Evolutionary conservation across 1,140 invertebrate species (phyloP), one percentile per base, ranked within the genome.

Genomic region (Caenorhabditis inopinata): DNA sequence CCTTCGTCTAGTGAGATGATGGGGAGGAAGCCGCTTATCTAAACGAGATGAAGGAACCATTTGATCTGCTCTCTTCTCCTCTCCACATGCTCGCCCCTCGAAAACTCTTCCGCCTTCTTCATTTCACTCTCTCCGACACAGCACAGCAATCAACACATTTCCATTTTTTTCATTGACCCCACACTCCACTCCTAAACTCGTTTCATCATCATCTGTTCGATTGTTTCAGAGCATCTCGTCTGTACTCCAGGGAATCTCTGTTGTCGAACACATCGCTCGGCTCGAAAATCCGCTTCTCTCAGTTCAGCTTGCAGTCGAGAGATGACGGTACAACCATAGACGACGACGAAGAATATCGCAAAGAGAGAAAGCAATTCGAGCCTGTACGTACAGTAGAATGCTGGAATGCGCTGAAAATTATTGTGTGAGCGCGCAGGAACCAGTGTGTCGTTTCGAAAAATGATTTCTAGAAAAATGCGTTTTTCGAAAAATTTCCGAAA

Each of bases 171-270:
- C 38, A 68, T 68, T 68, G 58, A 42, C 38, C 38, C 38, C 5
- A 5, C 38, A 7, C 38, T 42, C 14, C 38, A 5, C 38, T 5
- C 38, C 38, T 7, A 14, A 42, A n/a, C 7, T 32, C 23, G 27
- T 74, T n/a, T 42, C 14, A 74, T n/a, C 4, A 16, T 18, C 3
- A 18, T 42, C 7, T 74, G 29, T 35, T 74, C 73, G 32, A 45
- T 21, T 77, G n/a, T n/a, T 77, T 12, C 68, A 79, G 78, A 58
- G 46, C 45, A 18, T 79, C 78, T 45, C 78, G 78, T 16, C 78
- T 68, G 46, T 49, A 68, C 25, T 79, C 78, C 7, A 62, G 58
- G n/a, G 58, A 68, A 68, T 68, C 58, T 21, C n/a, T 68, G 27
- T 27, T 79, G 14, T 79, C 78, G 7, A 58, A 58, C 18, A 79